Base-by-base conservation (phyloP, 2,888 invertebrate genomes). In the Emmelina monodactyla region DNA sequence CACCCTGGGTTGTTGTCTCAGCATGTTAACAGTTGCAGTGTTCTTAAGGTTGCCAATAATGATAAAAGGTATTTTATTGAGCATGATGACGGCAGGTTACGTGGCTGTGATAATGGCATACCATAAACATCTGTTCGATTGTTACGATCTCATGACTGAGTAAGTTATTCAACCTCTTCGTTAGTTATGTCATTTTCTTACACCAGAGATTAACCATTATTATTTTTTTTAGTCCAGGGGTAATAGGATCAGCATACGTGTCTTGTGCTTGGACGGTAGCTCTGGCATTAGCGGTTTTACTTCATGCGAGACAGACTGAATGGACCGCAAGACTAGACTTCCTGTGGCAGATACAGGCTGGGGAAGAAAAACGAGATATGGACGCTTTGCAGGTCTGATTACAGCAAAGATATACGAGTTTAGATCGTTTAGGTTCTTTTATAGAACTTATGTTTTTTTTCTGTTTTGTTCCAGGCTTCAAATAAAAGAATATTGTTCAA, bases 301-400 rank as follows among this genome's bases (percentile, higher is more conserved):
- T 94, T 34, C 94, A 94, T 64, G 94, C 86, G 87, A 46, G 85
- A 59, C 75, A 92, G 85, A 86, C 94, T 53, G 94, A 96, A 71
- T 95, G 94, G 92, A 94, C 94, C 32, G 91, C 92, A 13, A 80
- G 94, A 16, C 78, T 91, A 31, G 90, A 91, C 72, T 91, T 91
- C 62, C 76, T 91, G 15, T 91, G 90, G 90, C 90, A 91, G 63
- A 82, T 89, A 44, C 89, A 94, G 81, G 94, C 94, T 2, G 85
- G 91, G 34, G 93, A 94, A 58, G 94, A 95, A 72, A 94, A 94
- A 65, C 84, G 89, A 34, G 94, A 94, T 64, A 94, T 95, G 94
- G 92, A 92, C 50, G 91, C 93, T n/a, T 66, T 95, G 42, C 94
- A 78, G 65, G 78, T 75, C n/a, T n/a, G n/a, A n/a, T n/a, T n/a